phyloP scores from a whole-genome alignment of 30 jellyfish, hydroid and myxozoan genomes.

The Sanderia malayensis region DNA sequence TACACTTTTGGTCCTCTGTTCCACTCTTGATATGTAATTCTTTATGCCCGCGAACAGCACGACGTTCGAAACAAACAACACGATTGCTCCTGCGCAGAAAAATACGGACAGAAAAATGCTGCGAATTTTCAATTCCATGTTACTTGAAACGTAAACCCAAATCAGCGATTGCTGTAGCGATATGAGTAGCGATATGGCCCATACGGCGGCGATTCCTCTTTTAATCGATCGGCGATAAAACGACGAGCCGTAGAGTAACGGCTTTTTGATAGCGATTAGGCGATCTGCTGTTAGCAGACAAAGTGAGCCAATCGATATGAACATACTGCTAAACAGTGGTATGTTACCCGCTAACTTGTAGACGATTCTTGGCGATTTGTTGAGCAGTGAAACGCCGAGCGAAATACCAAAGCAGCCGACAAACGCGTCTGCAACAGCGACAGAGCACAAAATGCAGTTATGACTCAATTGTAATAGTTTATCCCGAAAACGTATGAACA shows the following conservation, averaged over 20 bases:
- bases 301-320: conserved; percentile 38
- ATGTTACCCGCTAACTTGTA: conserved; percentile 55
- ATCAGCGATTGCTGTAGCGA: conserved; percentile 29
- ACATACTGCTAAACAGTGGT: conserved; percentile 59
- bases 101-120: conserved; percentile 30
- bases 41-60: conserved; percentile 22
- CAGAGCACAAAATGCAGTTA: conserved; percentile 57
- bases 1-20: not conserved
- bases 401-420: conserved; percentile 45
- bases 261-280: conserved; percentile 52
- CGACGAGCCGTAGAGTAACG: conserved; percentile 35
- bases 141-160: conserved; percentile 20
- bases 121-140: conserved; percentile 29
- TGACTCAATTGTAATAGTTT: conserved; percentile 36
- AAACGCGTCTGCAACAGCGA: conserved; percentile 57
- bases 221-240: conserved; percentile 34
- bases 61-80: conserved; percentile 15
- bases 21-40: conserved; percentile 18
- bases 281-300: conserved; percentile 44
- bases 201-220: conserved; percentile 2
- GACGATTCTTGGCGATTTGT: conserved; percentile 10
- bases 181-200: conserved; percentile 37
- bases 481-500: conserved; percentile 42
- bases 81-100: conserved; percentile 24
- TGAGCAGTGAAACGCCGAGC: conserved; percentile 37